phyloP scores from a whole-genome alignment of 1,140 invertebrate species.

The Plodia interpunctella region DNA sequence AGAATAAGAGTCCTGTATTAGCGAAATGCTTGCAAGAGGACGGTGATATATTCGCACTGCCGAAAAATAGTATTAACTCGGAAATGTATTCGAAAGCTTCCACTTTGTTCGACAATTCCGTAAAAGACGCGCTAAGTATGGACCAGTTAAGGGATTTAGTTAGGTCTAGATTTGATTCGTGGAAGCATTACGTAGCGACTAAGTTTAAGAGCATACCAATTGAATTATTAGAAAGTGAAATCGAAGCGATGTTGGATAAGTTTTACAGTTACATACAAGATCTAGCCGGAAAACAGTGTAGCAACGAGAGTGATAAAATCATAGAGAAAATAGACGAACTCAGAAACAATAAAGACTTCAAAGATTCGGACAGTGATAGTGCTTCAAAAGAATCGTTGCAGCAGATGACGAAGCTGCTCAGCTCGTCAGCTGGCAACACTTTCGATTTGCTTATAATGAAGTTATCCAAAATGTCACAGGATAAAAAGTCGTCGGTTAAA shows the following conservation, averaged over 20 bases:
- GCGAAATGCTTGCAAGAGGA: slow-evolving; percentile 54
- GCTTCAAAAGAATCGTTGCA: slow-evolving; percentile 46
- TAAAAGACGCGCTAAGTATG: slow-evolving; percentile 62
- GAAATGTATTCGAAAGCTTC: slow-evolving; percentile 56
- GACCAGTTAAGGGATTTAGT: slow-evolving; percentile 52
- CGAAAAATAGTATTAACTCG: slow-evolving; percentile 43
- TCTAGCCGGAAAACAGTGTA: slow-evolving; percentile 45
- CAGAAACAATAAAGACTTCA: slow-evolving; percentile 30
- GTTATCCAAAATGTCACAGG: slow-evolving; percentile 49
- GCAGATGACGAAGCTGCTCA: slow-evolving; percentile 52
- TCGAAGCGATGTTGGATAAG: slow-evolving; percentile 55
- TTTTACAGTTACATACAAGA: slow-evolving; percentile 63
- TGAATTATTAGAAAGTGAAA: slow-evolving; percentile 55
- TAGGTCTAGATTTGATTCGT: slow-evolving; percentile 49
- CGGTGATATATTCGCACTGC: slow-evolving; percentile 33
- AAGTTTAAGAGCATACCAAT: slow-evolving; percentile 62
- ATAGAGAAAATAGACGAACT: slow-evolving; percentile 51
- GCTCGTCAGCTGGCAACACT: slow-evolving; percentile 48
- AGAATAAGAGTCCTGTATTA: slow-evolving; percentile 51
- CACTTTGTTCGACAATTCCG: slow-evolving; percentile 54
- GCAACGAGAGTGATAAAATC: slow-evolving; percentile 47
- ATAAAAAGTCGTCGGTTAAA: slow-evolving; percentile 52
- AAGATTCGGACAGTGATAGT: slow-evolving; percentile 43
- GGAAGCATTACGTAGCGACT: slow-evolving; percentile 54
- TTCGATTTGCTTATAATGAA: slow-evolving; percentile 64